Base-by-base conservation (phyloP, 1,140 invertebrate species). In the Drosophila simulans region DNA sequence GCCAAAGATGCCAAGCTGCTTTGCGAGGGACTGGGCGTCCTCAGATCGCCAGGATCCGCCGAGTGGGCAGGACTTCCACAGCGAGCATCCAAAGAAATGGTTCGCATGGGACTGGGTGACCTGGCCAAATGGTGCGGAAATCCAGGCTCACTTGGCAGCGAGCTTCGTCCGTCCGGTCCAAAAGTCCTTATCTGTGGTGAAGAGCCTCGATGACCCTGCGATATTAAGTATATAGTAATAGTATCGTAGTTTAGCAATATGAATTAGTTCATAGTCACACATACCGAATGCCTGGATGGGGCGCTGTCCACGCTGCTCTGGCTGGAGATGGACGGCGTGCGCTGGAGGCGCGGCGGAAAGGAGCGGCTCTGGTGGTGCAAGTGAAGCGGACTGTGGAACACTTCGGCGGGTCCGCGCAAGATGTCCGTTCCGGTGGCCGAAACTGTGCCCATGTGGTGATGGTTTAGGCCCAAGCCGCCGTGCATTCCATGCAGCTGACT, bases 241-340 rank as follows among this genome's bases (percentile, higher is more conserved):
- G 10, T 22, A 20, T 20, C 0, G 5, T 10, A n/a, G 11, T 20
- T 17, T 12, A 34, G 34, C 1, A 34, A 34, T 0, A 8, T 34
- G 5, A 10, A 37, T 37, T 8, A 20, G 15, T 17, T 17, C 7
- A 3, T 5, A 0, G 5, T 15, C 2, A 5, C 8, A 92, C 92
- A 93, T 80, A 94, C 93, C 84, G 95, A 95, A 75, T 95, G 94
- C 90, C 95, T 94, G 12, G 95, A 95, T 48, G 95, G 94, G 60
- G 94, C 95, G 81, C 95, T 95, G 80, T 97, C 96, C 35, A 96
- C 92, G 75, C 96, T 96, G 91, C 95, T 95, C 84, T 97, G 96
- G 13, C 96, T 97, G n/a, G 95, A 96, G 55, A 96, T 94, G 12
- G 96, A 96, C 13, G 96, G 95, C 3, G 96, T 97, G 43, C 96